Base-by-base conservation (phyloP, 2,113 vertebrate genomes). In the Aix galericulata region DNA sequence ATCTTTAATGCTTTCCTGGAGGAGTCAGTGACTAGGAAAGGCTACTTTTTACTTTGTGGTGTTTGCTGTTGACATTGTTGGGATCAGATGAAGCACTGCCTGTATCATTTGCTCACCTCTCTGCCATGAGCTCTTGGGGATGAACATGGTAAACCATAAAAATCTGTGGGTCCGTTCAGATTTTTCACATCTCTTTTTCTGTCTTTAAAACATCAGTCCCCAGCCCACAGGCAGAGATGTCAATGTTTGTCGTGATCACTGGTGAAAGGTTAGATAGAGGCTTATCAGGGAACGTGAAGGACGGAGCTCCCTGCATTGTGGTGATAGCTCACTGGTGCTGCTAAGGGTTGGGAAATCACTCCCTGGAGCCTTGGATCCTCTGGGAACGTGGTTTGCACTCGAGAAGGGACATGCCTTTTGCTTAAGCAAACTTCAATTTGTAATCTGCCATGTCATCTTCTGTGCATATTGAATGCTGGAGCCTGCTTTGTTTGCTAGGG, bases 301-400 rank as follows among this genome's bases (percentile, higher is more conserved):
- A 18, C 44, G 52, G 31, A 0, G 13, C 3, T 53, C 25, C 13
- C 11, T 13, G 17, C 5, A 36, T 20, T 2, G 22, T 9, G 66
- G 17, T 38, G 34, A 55, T 44, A 0, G 2, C 52, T 58, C 0
- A 0, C 11, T 81, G 5, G 7, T 29, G 26, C 62, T 69, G 62
- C 11, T 8, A 53, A 44, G n/a, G 53, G 25, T 40, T 53, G 17
- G 38, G 42, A 9, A 9, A 55, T 36, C 0, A 0, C 32, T 62
- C 23, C 17, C 10, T 4, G 17, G 52, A 6, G n/a, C 40, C 13
- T 1, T 0, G 10, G 32, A 16, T 36, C n/a, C 17, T 29, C 8
- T 44, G 63, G 46, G n/a, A 10, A 44, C 8, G 1, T 4, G 22
- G 32, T 20, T 25, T 60, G 52, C 2, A 0, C 23, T 48, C 32